These are phyloP conservation scores for Oreochromis spilurus DNA, from an alignment of 2,113 vertebrate species.

Conservation along the genomic window DNA sequence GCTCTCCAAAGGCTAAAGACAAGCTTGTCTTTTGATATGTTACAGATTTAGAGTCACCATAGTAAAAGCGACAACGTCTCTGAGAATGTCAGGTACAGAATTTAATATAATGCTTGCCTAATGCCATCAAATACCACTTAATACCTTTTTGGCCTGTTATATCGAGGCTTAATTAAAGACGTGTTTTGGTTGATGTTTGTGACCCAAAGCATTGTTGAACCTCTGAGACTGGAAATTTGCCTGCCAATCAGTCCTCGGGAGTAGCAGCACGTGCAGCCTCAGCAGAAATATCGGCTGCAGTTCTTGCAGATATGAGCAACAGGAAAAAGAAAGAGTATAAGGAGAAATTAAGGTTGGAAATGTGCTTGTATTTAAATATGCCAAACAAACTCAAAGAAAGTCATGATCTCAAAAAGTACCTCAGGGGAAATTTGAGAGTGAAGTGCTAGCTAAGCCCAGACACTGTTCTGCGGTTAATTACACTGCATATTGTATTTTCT, in stretches of 20 bases:
- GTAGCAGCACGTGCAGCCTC: background rate
- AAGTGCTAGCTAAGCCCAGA: background rate
- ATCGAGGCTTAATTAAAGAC: background rate
- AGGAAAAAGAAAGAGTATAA: background rate
- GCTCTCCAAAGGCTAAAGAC: background rate
- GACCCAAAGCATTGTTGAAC: background rate
- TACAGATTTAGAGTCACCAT: background rate
- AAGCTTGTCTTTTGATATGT: background rate
- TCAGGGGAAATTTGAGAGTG: background rate
- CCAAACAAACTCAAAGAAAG: background rate
- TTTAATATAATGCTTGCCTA: background rate
- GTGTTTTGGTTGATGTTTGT: background rate
- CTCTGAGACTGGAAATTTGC: background rate
- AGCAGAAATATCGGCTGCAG: background rate
- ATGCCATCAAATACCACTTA: background rate
- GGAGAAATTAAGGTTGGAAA: background rate
- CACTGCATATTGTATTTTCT: background rate
- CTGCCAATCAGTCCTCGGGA: background rate
- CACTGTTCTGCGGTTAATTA: background rate
- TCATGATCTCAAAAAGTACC: background rate
- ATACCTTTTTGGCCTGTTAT: background rate
- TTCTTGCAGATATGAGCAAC: background rate
- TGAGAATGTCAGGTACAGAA: background rate
- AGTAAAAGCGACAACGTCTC: background rate
- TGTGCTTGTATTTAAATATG: background rate